Conservation (phyloP, 2,797 vertebrate species). For the Alca torda region DNA sequence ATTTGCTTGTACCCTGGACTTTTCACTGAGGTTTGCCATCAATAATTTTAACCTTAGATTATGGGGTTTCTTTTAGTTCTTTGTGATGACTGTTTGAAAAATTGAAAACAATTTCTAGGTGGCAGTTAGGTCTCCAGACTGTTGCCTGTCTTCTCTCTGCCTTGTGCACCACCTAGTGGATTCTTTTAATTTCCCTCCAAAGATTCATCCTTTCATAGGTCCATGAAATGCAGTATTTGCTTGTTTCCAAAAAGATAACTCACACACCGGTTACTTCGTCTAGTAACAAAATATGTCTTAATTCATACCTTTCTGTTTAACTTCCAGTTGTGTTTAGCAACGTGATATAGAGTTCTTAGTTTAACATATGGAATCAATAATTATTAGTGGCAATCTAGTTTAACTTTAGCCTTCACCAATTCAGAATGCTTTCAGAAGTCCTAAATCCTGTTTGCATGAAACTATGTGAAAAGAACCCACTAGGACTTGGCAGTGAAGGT, state of each 20-base stretch:
- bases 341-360: not conserved
- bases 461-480: not conserved
- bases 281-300: not conserved
- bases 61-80: not conserved
- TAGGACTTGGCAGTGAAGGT: not conserved
- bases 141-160: not conserved
- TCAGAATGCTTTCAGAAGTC: not conserved
- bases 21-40: not conserved
- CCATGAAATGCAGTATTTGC: not conserved
- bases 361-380: not conserved
- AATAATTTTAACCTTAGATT: not conserved
- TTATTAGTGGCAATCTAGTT: not conserved
- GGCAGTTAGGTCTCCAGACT: not conserved
- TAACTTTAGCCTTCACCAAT: not conserved
- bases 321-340: not conserved
- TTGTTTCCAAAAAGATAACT: not conserved
- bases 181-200: not conserved
- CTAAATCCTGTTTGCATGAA: not conserved
- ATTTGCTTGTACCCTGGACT: not conserved
- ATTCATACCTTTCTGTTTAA: not conserved
- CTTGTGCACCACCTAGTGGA: conserved; percentile 17
- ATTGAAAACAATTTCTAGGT: not conserved
- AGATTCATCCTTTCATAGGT: not conserved
- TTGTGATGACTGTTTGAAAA: not conserved
- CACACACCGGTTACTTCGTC: not conserved